Evolutionary conservation across 2,797 vertebrate species (phyloP), one percentile per base, ranked within the genome.

Genomic region (Sternotherus odoratus): DNA sequence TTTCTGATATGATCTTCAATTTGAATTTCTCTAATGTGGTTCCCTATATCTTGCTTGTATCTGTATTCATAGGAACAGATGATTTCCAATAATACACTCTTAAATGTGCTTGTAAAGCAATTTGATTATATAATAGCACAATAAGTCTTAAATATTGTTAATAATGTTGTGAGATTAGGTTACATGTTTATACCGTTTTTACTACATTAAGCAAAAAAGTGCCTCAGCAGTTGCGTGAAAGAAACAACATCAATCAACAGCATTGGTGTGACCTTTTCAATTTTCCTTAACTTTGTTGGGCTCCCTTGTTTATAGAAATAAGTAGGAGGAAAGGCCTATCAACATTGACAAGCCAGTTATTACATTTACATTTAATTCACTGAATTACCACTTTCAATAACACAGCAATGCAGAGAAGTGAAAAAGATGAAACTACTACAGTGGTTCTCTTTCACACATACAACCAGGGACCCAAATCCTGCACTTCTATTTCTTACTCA

Each of bases 221-320:
- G 69, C 56, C 28, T 91, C 74, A 78, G 46, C 11, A 56, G 19
- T 39, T 77, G 28, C 2, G 6, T 83, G 83, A 77, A 89, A 11
- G 36, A 94, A 92, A 15, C 48, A 50, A 50, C n/a, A 80, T 28
- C 21, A 78, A 43, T 43, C 77, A 92, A 82, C 8, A 56, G 8
- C 12, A 1, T 43, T 86, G 19, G 39, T 86, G 66, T 74, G 54
- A 78, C n/a, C 6, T 24, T 92, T 75, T 23, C 21, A n/a, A 16
- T 50, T 88, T 88, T 79, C 53, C 54, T 79, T 86, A 82, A 83
- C 46, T 92, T 81, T 87, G 48, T 15, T 66, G 63, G 48, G 79
- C 10, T 90, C 39, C 10, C 81, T 15, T 1, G 0, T 79, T 81
- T 51, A 5, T 28, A 57, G 83, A 5, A 53, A 23, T 33, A 83